Conservation (phyloP, 2,113 vertebrate genomes). For the Amphiprion ocellaris region DNA sequence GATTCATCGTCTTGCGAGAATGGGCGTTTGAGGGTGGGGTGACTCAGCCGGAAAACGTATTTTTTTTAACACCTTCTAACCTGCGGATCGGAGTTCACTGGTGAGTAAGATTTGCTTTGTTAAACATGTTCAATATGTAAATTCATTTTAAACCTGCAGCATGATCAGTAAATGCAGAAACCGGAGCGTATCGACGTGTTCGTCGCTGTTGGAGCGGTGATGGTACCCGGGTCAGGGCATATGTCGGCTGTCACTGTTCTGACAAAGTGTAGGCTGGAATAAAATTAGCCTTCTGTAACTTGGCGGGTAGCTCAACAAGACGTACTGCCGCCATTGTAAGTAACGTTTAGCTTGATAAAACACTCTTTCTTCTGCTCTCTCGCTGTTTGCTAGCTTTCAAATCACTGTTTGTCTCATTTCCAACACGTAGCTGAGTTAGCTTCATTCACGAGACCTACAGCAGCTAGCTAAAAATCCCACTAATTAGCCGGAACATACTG, state of each 20-base stretch:
- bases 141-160: not conserved
- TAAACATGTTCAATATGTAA: not conserved
- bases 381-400: not conserved
- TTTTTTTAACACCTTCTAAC: conserved; percentile 61
- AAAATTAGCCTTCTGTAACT: conserved; percentile 46
- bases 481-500: not conserved
- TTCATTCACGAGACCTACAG: conserved; percentile 13
- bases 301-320: conserved; percentile 20
- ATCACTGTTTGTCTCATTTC: not conserved
- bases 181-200: not conserved
- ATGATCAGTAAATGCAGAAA: not conserved
- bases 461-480: conserved; percentile 36
- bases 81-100: conserved; percentile 71
- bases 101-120: conserved; percentile 67
- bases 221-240: conserved; percentile 54
- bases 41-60: conserved; percentile 78
- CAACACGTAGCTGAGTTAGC: conserved; percentile 41
- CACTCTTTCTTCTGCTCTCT: not conserved
- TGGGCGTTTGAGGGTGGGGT: conserved; percentile 78
- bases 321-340: not conserved
- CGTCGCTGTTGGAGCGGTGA: not conserved
- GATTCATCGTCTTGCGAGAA: conserved; percentile 19
- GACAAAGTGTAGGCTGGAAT: conserved; percentile 41
- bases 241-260: conserved; percentile 64
- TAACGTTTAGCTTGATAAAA: not conserved